Conservation (phyloP, 1,140 invertebrate genomes). For the Drosophila kohkoa region DNA sequence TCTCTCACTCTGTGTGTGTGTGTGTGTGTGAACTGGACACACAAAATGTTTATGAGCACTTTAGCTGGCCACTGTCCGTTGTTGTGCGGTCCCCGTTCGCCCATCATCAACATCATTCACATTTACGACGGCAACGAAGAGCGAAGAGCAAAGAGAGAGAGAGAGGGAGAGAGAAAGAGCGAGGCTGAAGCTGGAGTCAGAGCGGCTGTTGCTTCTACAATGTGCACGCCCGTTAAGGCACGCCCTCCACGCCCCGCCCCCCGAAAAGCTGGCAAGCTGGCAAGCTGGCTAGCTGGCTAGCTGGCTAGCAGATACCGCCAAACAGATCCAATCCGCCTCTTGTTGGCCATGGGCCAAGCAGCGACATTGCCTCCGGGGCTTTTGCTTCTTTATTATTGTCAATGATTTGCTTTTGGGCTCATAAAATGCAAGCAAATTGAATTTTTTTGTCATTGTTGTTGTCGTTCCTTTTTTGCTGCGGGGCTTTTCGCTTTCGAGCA, state of each 20-base stretch:
- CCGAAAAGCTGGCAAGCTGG: neutral
- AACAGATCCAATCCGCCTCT: slow-evolving; percentile 1
- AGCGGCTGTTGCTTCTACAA: slow-evolving; percentile 58
- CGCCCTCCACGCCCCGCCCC: neutral
- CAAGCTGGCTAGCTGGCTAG: neutral
- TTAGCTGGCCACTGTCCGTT: slow-evolving; percentile 53
- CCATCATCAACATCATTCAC: slow-evolving; percentile 77
- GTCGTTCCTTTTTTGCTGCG: slow-evolving; percentile 8
- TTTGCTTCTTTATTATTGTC: slow-evolving; percentile 69
- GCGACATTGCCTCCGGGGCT: slow-evolving; percentile 25
- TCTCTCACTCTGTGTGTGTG: neutral
- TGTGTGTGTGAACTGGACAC: slow-evolving; percentile 31
- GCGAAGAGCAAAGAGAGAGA: neutral
- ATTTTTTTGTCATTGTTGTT: slow-evolving; percentile 57
- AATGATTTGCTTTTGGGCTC: slow-evolving; percentile 78
- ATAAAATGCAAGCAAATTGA: slow-evolving; percentile 78
- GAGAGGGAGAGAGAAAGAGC: too few species aligned
- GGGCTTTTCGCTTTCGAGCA: slow-evolving; percentile 13
- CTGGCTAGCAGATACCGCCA: neutral
- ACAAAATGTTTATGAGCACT: slow-evolving; percentile 78
- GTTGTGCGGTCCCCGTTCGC: slow-evolving; percentile 57
- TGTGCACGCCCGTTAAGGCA: slow-evolving; percentile 4
- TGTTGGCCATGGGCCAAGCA: slow-evolving; percentile 35
- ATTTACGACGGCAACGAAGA: slow-evolving; percentile 61
- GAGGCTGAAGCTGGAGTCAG: neutral